phyloP scores from a whole-genome alignment of 2,888 invertebrate genomes.

The Ophraella communa region DNA sequence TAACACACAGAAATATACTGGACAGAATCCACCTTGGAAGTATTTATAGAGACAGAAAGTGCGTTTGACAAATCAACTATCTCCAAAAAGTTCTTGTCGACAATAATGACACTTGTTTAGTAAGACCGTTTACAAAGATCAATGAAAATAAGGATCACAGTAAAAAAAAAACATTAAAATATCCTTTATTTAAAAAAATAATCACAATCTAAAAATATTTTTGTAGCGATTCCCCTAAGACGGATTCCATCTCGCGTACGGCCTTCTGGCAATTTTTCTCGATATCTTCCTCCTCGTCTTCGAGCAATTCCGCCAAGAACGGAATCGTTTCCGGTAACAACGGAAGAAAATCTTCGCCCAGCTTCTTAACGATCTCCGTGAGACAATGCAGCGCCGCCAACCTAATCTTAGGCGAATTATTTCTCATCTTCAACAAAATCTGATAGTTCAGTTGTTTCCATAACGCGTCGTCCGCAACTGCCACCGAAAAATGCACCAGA shows the following conservation, averaged over 20 bases:
- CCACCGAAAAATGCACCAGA: conserved; percentile 81
- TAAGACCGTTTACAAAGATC: not conserved
- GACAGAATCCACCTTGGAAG: too few species aligned
- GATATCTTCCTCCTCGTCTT: conserved; percentile 85
- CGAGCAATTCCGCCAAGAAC: conserved; percentile 90
- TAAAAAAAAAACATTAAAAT: not conserved
- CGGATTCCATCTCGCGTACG: conserved; percentile 82
- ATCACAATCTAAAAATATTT: conserved; percentile 73
- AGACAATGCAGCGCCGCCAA: conserved; percentile 74
- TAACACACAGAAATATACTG: too few species aligned
- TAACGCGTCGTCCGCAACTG: conserved; percentile 82
- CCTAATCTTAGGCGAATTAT: conserved; percentile 76
- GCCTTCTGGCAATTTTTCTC: conserved; percentile 81
- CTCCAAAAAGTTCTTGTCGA: too few species aligned
- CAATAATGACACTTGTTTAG: too few species aligned
- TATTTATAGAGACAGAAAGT: too few species aligned
- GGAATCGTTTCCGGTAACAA: conserved; percentile 92
- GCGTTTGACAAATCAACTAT: too few species aligned
- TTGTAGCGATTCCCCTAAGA: conserved; percentile 88
- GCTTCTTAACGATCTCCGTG: conserved; percentile 79
- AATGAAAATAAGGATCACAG: not conserved
- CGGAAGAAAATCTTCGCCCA: conserved; percentile 88
- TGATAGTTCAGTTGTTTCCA: conserved; percentile 93
- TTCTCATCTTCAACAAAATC: conserved; percentile 85
- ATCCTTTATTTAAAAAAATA: not conserved